Conservation (phyloP, 2,888 invertebrate species). For the Thera obeliscata region DNA sequence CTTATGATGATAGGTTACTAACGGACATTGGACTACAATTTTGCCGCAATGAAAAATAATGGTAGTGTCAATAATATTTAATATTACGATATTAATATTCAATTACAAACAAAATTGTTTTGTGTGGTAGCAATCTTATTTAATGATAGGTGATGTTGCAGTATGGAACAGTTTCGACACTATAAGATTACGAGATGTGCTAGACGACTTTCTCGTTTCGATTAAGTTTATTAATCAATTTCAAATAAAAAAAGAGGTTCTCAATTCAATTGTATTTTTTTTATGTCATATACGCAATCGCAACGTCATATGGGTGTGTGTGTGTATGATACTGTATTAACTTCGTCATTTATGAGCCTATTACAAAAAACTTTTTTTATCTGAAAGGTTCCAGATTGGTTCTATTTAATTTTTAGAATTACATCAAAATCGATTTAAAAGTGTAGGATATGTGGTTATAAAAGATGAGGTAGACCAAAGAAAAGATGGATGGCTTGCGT, state of each 20-base stretch:
- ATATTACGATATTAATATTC: conserved; percentile 39
- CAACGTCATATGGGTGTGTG: too few species aligned
- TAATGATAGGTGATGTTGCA: conserved; percentile 18
- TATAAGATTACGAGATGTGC: background rate
- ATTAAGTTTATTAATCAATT: background rate
- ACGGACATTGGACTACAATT: conserved; percentile 32
- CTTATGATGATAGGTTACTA: conserved; percentile 42
- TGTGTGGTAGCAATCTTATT: conserved; percentile 26
- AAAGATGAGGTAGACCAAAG: too few species aligned
- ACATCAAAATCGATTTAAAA: too few species aligned
- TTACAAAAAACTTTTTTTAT: too few species aligned
- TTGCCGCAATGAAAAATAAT: conserved; percentile 41
- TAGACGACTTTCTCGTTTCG: background rate
- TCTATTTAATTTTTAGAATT: too few species aligned
- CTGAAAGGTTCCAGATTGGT: too few species aligned
- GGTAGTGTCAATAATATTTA: conserved; percentile 35
- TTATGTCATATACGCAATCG: too few species aligned
- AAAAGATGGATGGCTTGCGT: too few species aligned
- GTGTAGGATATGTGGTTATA: too few species aligned
- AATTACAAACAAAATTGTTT: conserved; percentile 26
- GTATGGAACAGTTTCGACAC: conserved; percentile 8
- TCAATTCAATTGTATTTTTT: too few species aligned
- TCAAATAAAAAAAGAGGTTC: background rate
- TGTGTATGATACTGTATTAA: too few species aligned
- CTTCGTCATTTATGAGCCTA: too few species aligned